Conservation (phyloP, 2,888 invertebrate genomes). For the Lasioglossum calceatum region DNA sequence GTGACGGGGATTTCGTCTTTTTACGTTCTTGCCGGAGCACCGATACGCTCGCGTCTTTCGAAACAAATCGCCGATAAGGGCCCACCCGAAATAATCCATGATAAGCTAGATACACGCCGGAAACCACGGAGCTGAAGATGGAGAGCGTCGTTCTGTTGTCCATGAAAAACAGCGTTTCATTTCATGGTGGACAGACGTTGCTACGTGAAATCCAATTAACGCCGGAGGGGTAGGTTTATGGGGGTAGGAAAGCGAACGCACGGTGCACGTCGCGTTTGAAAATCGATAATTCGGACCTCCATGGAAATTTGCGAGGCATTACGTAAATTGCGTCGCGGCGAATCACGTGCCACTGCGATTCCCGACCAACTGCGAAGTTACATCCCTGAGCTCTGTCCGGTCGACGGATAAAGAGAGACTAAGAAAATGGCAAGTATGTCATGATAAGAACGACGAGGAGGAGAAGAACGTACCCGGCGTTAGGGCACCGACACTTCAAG, state of each 20-base stretch:
- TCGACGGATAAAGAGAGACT: constrained; percentile 20
- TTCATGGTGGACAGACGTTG: neutral
- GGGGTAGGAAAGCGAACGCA: constrained; percentile 8
- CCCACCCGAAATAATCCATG: neutral
- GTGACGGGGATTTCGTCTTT: constrained; percentile 40
- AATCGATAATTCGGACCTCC: constrained; percentile 61
- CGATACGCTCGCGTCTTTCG: constrained; percentile 11
- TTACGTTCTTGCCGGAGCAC: constrained; percentile 16
- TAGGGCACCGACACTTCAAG: constrained; percentile 47
- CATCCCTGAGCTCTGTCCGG: constrained; percentile 64
- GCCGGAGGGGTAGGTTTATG: neutral
- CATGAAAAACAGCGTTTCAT: neutral
- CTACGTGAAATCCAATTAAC: neutral
- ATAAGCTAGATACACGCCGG: neutral
- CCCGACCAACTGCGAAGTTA: constrained; percentile 68
- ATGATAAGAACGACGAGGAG: constrained; percentile 47
- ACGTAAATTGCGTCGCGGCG: constrained; percentile 55
- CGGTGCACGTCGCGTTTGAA: constrained; percentile 17
- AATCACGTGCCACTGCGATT: constrained; percentile 68
- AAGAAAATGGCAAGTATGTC: constrained; percentile 55
- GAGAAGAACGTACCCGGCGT: constrained; percentile 38
- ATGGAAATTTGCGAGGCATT: constrained; percentile 40
- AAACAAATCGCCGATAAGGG: constrained; percentile 47
- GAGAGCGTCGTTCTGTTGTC: neutral
- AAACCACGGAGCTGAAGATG: neutral